These are phyloP conservation scores for Leucania comma DNA, from an alignment of 2,888 invertebrate species.

Conservation along the genomic window DNA sequence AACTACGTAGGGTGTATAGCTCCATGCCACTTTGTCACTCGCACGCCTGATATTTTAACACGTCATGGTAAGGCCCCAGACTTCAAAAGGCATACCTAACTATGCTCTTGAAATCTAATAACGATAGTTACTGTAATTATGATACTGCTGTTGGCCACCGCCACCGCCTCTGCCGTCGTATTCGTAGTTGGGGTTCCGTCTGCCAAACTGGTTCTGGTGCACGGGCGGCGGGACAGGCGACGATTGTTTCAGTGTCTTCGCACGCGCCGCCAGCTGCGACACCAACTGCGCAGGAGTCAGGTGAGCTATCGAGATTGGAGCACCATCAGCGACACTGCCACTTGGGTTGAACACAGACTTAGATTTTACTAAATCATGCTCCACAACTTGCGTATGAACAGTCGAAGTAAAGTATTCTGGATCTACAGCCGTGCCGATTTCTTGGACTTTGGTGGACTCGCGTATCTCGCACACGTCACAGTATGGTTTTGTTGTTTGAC, in stretches of 20 bases:
- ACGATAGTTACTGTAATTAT: slow-evolving; percentile 75
- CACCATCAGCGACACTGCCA: slow-evolving; percentile 78
- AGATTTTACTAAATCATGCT: slow-evolving; percentile 83
- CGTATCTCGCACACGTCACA: slow-evolving; percentile 86
- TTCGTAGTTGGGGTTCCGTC: slow-evolving; percentile 71
- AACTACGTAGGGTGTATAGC: no score
- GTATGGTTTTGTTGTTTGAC: slow-evolving; percentile 81
- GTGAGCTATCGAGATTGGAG: slow-evolving; percentile 85
- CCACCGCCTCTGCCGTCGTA: slow-evolving; percentile 74
- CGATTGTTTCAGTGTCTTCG: slow-evolving; percentile 83
- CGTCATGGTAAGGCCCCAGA: no score
- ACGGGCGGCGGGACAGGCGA: slow-evolving; percentile 66
- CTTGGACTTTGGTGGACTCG: slow-evolving; percentile 73
- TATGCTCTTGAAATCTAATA: slow-evolving; percentile 65
- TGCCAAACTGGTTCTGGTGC: slow-evolving; percentile 66
- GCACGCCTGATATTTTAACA: no score
- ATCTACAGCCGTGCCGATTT: slow-evolving; percentile 75
- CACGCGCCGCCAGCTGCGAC: slow-evolving; percentile 86
- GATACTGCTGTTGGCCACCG: slow-evolving; percentile 68
- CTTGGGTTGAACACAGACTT: slow-evolving; percentile 83
- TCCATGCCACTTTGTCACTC: no score
- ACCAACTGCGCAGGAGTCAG: slow-evolving; percentile 87
- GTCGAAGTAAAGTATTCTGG: slow-evolving; percentile 76
- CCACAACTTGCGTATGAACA: slow-evolving; percentile 85
- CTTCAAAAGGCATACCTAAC: no score